A percentile compares a stretch with the other conserved stretches of the same genome.
Evolutionary conservation across 2,888 invertebrate species (phyloP).

Genomic region (Pseudeuparius sepicola): DNA sequence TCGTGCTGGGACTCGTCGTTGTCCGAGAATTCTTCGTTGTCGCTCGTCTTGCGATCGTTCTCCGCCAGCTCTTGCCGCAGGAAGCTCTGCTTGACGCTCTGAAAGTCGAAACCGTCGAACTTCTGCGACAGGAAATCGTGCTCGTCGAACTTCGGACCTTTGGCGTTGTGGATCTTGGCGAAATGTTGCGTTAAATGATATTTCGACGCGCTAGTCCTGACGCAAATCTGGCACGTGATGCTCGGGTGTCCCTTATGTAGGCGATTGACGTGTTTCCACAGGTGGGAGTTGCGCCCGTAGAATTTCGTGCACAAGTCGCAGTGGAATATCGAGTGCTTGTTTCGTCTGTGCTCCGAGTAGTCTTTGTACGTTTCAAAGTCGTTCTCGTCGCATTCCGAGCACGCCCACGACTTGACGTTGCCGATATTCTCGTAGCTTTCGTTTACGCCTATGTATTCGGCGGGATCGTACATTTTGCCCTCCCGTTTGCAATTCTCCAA

Average conservation of each 20-base stretch:
- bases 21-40: too few species aligned
- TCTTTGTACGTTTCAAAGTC: slow-evolving; percentile 42
- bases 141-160: slow-evolving; percentile 19
- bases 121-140: too few species aligned
- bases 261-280: slow-evolving; percentile 53
- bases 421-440: slow-evolving; percentile 17
- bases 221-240: slow-evolving; percentile 48
- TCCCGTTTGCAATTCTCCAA: slow-evolving; percentile 35
- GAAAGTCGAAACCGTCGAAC: slow-evolving; percentile 21
- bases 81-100: slow-evolving; percentile 34
- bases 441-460: slow-evolving; percentile 41
- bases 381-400: slow-evolving; percentile 28
- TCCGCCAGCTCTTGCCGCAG: slow-evolving; percentile 32
- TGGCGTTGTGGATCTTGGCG: slow-evolving; percentile 41
- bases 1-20: slow-evolving; percentile 18
- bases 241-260: slow-evolving; percentile 49
- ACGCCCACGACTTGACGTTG: slow-evolving; percentile 26
- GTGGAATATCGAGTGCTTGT: slow-evolving; percentile 46
- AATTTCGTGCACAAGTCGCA: slow-evolving; percentile 52
- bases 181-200: slow-evolving; percentile 48
- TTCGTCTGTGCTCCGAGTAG: slow-evolving; percentile 44
- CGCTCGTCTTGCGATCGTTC: slow-evolving; percentile 23
- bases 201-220: slow-evolving; percentile 48
- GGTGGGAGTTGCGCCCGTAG: slow-evolving; percentile 49
- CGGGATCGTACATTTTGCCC: slow-evolving; percentile 39